These are phyloP conservation scores for Sebastes iracundus DNA, from an alignment of 2,797 vertebrate species.

Conservation along the genomic window DNA sequence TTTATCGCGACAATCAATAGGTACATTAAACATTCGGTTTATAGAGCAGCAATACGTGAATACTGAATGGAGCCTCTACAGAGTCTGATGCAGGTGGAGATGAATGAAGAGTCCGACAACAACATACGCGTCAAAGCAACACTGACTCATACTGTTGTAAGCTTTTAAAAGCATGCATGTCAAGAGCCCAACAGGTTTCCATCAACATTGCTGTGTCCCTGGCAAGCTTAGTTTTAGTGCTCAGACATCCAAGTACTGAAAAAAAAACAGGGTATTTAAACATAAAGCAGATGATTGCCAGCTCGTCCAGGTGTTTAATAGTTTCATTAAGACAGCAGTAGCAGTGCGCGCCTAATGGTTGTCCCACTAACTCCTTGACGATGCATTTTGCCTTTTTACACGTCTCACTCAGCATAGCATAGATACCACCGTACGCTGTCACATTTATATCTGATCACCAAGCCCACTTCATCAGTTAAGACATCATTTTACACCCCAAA, in stretches of 20 bases:
- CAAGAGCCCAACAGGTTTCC: neutral
- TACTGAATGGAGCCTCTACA: slow-evolving; percentile 7
- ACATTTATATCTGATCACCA: neutral
- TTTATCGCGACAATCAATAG: slow-evolving; percentile 49
- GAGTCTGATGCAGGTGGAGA: slow-evolving; percentile 1
- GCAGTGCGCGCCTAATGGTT: neutral
- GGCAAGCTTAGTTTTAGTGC: neutral
- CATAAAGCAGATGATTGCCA: neutral
- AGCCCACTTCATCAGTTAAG: neutral
- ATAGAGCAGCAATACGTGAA: slow-evolving; percentile 16
- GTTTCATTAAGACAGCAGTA: neutral
- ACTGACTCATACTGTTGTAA: neutral
- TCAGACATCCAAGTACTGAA: neutral
- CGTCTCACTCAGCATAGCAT: neutral
- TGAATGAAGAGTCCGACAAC: neutral
- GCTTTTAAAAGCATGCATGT: neutral
- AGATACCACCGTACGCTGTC: neutral
- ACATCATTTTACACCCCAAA: neutral
- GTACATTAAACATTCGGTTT: slow-evolving; percentile 48
- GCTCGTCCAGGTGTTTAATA: slow-evolving; percentile 20
- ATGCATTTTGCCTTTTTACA: neutral
- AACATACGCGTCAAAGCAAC: neutral
- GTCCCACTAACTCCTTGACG: neutral
- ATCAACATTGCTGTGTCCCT: neutral
- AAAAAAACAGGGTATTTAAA: neutral